phyloP scores from a whole-genome alignment of 30 jellyfish, hydroid and myxozoan species.

The Pelagia noctiluca region DNA sequence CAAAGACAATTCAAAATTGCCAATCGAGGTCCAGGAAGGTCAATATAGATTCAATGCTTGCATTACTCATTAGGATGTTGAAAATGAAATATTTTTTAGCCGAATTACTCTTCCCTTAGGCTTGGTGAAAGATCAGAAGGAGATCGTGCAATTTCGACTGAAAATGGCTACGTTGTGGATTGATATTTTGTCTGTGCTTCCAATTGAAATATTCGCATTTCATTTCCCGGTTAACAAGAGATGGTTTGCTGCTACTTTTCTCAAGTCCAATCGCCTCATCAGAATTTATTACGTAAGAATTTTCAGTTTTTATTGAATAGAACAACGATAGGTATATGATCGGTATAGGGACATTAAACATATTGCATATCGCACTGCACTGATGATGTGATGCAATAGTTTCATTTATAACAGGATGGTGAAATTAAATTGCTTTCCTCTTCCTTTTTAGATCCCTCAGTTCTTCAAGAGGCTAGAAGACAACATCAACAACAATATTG shows the following conservation, averaged over 20 bases:
- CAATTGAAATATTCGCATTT: constrained; percentile 71
- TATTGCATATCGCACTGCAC: no score
- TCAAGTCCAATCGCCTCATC: constrained; percentile 70
- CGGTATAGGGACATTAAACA: no score
- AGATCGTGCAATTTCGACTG: background rate
- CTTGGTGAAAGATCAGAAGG: constrained; percentile 40
- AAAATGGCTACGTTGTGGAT: constrained; percentile 33
- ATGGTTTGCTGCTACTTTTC: constrained; percentile 82
- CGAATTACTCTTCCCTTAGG: constrained; percentile 38
- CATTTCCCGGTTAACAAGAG: background rate
- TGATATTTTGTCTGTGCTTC: constrained; percentile 65
- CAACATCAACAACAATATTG: constrained; percentile 45
- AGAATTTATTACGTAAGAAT: constrained; percentile 63
- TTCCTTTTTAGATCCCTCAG: constrained; percentile 47
- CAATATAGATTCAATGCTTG: no score
- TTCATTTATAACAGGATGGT: no score
- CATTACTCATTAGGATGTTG: no score
- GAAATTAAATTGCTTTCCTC: no score
- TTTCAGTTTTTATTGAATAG: background rate
- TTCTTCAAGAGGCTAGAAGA: constrained; percentile 40
- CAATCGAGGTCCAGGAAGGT: no score
- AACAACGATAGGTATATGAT: background rate
- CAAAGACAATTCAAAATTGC: no score
- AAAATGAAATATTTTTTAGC: no score
- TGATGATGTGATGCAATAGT: no score